Evolutionary conservation across 2,113 vertebrate species (phyloP).

Genomic region (Lepisosteus oculatus): DNA sequence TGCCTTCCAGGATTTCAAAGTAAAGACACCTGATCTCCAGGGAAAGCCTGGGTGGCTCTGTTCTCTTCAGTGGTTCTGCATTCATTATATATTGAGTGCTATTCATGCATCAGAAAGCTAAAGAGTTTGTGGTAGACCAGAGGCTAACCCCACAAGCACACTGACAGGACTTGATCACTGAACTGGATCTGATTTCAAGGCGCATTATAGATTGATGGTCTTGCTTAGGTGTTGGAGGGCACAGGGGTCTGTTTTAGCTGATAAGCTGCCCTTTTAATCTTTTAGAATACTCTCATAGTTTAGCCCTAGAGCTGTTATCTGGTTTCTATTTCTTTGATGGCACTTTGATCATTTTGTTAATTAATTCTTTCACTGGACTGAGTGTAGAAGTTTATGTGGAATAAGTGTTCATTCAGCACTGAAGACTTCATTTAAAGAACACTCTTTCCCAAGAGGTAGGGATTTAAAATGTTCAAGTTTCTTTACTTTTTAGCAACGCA

Average conservation of each 20-base stretch:
- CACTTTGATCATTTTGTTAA: constrained; percentile 9
- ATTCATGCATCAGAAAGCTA: background rate
- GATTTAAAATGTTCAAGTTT: too few relatives aligned
- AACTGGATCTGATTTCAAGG: constrained; percentile 18
- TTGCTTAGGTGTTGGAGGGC: constrained; percentile 1
- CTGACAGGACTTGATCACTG: background rate
- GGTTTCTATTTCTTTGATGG: constrained; percentile 1
- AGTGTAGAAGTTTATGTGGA: background rate
- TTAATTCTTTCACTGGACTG: constrained; percentile 11
- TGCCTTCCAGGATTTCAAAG: constrained; percentile 22
- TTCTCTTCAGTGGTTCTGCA: background rate
- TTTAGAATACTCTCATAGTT: background rate
- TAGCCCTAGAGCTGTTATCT: background rate
- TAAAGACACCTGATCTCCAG: constrained; percentile 8
- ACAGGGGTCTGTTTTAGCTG: background rate
- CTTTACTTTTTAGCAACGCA: too few relatives aligned
- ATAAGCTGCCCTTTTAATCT: background rate
- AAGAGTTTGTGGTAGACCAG: background rate
- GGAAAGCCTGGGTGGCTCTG: constrained; percentile 1
- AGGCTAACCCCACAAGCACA: background rate
- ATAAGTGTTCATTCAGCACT: too few relatives aligned
- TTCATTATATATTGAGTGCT: constrained; percentile 2
- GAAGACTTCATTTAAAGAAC: too few relatives aligned
- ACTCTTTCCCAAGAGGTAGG: too few relatives aligned
- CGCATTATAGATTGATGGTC: constrained; percentile 9